These are phyloP conservation scores for Euglossa dilemma DNA, from an alignment of 1,140 invertebrate species.

Conservation along the genomic window DNA sequence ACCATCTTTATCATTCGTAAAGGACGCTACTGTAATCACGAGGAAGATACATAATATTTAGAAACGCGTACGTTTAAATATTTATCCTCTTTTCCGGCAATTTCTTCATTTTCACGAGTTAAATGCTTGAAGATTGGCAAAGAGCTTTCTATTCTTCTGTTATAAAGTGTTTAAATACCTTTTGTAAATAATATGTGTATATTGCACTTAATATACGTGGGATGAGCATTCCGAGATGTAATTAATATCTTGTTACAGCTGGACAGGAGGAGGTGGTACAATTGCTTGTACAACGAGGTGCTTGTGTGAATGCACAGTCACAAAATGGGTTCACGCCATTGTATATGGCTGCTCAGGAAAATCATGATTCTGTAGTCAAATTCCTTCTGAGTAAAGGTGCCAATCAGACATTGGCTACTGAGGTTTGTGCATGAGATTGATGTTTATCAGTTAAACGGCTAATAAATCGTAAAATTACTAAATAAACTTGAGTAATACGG, in stretches of 20 bases:
- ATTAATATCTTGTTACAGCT: conserved; percentile 83
- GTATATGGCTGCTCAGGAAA: conserved; percentile 99
- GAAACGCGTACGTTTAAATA: too few species aligned
- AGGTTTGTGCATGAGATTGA: conserved; percentile 84
- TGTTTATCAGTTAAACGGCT: background rate
- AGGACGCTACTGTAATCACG: background rate
- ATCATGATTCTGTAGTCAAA: conserved; percentile 96
- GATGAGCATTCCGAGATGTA: conserved; percentile 41
- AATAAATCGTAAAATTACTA: background rate
- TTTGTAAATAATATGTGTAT: background rate
- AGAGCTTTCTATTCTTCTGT: background rate
- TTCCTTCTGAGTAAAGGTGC: conserved; percentile 96
- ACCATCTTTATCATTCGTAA: conserved; percentile 5
- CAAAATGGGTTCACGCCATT: conserved; percentile 99
- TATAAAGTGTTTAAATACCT: background rate
- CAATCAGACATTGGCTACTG: conserved; percentile 97
- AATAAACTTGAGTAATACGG: too few species aligned
- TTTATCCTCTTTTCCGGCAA: too few species aligned
- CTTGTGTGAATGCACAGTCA: conserved; percentile 97
- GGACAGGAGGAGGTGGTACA: conserved; percentile 97
- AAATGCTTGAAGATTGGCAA: background rate
- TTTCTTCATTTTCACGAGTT: too few species aligned
- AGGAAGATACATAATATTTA: background rate
- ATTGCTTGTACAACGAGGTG: conserved; percentile 93
- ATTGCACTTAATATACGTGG: background rate